Evolutionary conservation across 1,140 invertebrate species (phyloP).

Genomic region (Oreohelix idahoensis): DNA sequence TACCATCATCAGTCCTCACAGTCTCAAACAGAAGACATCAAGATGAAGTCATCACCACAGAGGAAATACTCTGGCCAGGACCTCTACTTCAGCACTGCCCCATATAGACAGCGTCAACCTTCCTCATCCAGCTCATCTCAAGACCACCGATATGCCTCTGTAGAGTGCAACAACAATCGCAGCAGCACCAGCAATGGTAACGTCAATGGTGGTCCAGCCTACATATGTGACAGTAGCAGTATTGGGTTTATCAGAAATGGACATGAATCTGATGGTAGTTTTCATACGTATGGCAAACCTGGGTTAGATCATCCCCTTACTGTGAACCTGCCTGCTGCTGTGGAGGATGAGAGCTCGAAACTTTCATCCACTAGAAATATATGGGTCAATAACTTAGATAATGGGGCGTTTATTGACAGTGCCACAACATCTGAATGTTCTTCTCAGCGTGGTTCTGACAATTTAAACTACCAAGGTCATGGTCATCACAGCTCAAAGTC

Average conservation of each 20-base stretch:
- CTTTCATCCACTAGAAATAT: slow-evolving; percentile 14
- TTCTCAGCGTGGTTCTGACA: slow-evolving; percentile 12
- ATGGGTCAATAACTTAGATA: slow-evolving; percentile 26
- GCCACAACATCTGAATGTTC: not conserved
- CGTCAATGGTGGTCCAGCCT: not conserved
- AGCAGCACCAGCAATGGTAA: not conserved
- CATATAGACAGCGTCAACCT: slow-evolving; percentile 33
- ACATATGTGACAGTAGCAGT: not conserved
- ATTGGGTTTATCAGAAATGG: slow-evolving; percentile 3
- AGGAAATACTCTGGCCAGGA: slow-evolving; percentile 48
- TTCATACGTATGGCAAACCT: slow-evolving; percentile 2
- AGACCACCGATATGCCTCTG: slow-evolving; percentile 42
- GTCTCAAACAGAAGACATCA: not conserved
- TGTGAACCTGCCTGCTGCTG: not conserved
- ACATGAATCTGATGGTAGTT: not conserved
- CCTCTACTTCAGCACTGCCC: slow-evolving; percentile 43
- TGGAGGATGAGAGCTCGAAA: slow-evolving; percentile 26
- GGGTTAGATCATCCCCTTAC: not conserved
- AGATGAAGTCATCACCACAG: not conserved
- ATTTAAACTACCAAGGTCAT: slow-evolving; percentile 31
- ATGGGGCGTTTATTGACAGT: slow-evolving; percentile 41
- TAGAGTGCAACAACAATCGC: slow-evolving; percentile 39
- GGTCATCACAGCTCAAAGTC: slow-evolving; percentile 35
- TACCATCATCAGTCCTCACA: not conserved
- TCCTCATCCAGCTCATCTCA: slow-evolving; percentile 29